Base-by-base conservation (phyloP, 2,888 invertebrate genomes). In the Coelopa pilipes region DNA sequence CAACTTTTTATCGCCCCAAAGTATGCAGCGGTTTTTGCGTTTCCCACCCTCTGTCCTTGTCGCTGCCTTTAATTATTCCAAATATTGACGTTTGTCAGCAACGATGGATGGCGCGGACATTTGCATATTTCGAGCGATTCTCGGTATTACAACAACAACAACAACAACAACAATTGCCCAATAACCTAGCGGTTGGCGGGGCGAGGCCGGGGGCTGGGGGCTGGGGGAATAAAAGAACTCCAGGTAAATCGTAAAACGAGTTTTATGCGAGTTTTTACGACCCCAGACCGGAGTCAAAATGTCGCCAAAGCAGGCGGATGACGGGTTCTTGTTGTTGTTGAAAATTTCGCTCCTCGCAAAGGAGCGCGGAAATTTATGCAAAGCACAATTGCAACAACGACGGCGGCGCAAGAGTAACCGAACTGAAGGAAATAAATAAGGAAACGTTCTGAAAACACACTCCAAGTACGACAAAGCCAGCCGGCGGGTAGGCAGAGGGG, bases 221-320 rank as follows among this genome's bases (percentile, higher is more conserved):
- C 34, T 34, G 34, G 7, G 7, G 46, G 45, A 15, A 21, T 24
- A 66, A 12, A 55, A 45, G 57, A 70, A 59, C 34, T 59, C 21
- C 70, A 70, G 70, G 70, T 70, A 60, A 59, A 70, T 47, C 13
- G 60, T 24, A 59, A 70, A 21, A 70, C 47, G 24, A n/a, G 60
- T 60, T 70, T 70, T 60, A 70, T 70, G 70, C 24, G 70, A 59
- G 47, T 21, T 59, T 70, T 70, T 70, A 60, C 49, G 70, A 46
- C 49, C n/a, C 12, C 60, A 19, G 60, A 70, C 49, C 55, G 70
- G 49, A 70, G 70, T 60, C 70, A 70, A 70, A 70, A 60, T 59
- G 60, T 70, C 70, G 70, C 49, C 60, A 17, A 59, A 9, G 21
- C 13, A 34, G 34, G 1, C 62, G 34, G 5, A 19, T 21, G 13